Base-by-base conservation (phyloP, 2,888 invertebrate genomes). In the Andrena chrysosceles region DNA sequence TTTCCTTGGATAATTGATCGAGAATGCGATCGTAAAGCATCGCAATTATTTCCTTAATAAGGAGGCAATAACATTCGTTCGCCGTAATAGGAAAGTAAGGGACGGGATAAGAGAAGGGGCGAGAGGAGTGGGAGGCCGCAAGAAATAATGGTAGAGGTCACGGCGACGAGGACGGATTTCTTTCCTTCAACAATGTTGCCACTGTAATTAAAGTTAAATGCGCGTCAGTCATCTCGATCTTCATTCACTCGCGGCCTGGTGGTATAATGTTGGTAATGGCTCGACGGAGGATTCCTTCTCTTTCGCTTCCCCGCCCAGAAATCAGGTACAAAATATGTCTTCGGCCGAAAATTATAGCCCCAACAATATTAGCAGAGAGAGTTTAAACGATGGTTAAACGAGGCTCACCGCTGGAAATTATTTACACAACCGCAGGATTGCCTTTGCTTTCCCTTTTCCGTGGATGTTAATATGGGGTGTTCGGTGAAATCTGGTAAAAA, bases 1-100 rank as follows among this genome's bases (percentile, higher is more conserved):
- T 77, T 73, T 67, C 70, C 49, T 64, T 60, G 35, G 69, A 86
- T 80, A 83, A 86, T 83, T 80, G 69, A 85, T 77, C 73, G 63
- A 56, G 62, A 77, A 75, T 31, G 56, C 75, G 62, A 75, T 76
- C 54, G 52, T 69, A 63, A 71, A 59, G 56, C 49, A 85, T 49
- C 69, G 66, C 71, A 81, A 84, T 86, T 74, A 86, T 78, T 79
- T 62, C 63, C 78, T 86, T 86, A 84, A 84, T 81, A 81, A 86
- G 72, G 68, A 81, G 77, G 71, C 69, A 84, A 74, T 86, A 81
- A 75, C 76, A 62, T 63, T 69, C 72, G 54, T 79, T 69, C 60
- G 63, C 63, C 78, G 35, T 86, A 86, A 86, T 77, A 77, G 54
- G 71, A 76, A 73, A 73, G 70, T 20, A 59, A 48, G 74, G 66